These are phyloP conservation scores for Festucalex cinctus DNA, from an alignment of 2,113 vertebrate genomes.

Conservation along the genomic window DNA sequence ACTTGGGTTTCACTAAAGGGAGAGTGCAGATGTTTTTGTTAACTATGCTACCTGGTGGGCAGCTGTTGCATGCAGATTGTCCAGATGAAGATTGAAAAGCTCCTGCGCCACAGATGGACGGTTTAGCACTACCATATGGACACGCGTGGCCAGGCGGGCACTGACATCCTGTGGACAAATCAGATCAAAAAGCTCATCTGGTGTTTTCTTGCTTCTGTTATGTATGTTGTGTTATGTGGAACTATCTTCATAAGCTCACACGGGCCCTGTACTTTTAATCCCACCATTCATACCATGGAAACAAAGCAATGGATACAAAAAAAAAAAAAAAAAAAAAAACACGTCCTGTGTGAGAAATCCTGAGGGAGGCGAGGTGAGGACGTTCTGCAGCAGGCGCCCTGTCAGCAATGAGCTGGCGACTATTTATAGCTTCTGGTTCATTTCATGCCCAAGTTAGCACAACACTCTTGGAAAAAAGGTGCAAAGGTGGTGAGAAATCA, in stretches of 20 bases:
- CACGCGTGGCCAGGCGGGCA: slow-evolving; percentile 80
- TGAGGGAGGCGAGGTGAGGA: slow-evolving; percentile 25
- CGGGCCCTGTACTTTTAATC: slow-evolving; percentile 7
- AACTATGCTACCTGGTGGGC: slow-evolving; percentile 41
- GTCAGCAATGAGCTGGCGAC: slow-evolving; percentile 27
- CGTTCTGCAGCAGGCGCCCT: slow-evolving; percentile 24
- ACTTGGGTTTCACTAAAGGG: background rate
- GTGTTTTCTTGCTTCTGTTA: slow-evolving; percentile 4
- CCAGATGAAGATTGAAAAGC: slow-evolving; percentile 75
- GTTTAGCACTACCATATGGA: slow-evolving; percentile 75
- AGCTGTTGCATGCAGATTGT: slow-evolving; percentile 54
- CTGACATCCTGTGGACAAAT: slow-evolving; percentile 49
- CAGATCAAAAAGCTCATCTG: slow-evolving; percentile 15
- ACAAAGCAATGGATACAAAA: slow-evolving; percentile 18
- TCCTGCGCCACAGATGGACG: slow-evolving; percentile 75
- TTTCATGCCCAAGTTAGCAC: slow-evolving; percentile 49
- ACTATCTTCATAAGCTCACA: background rate
- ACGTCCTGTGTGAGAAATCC: slow-evolving; percentile 11
- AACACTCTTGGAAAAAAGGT: slow-evolving; percentile 12
- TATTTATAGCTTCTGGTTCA: slow-evolving; percentile 46
- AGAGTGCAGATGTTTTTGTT: background rate
- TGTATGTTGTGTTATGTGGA: background rate
- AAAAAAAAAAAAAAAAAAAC: background rate
- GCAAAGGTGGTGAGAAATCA: slow-evolving; percentile 8
- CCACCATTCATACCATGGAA: slow-evolving; percentile 15